Evolutionary conservation across 2,888 invertebrate genomes (phyloP).

Genomic region (Apotomis betuletana): DNA sequence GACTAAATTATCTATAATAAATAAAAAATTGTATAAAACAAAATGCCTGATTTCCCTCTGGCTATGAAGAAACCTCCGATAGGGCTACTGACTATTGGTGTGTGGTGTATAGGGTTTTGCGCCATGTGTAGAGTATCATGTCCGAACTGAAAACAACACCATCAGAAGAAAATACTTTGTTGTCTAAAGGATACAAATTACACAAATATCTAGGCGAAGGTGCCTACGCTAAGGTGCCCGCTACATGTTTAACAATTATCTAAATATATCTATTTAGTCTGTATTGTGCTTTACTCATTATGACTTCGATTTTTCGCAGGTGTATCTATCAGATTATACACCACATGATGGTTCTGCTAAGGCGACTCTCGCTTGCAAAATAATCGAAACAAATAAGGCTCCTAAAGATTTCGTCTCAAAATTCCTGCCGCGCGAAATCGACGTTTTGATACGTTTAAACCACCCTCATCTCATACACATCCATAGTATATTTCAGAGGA

Average conservation of each 20-base stretch:
- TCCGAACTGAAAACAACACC: slow-evolving; percentile 71
- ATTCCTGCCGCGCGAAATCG: slow-evolving; percentile 92
- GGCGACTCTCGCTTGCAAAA: slow-evolving; percentile 86
- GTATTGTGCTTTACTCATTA: slow-evolving; percentile 3
- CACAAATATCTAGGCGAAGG: slow-evolving; percentile 88
- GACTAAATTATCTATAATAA: slow-evolving; percentile 49
- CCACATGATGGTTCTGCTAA: slow-evolving; percentile 62
- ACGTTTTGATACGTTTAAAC: slow-evolving; percentile 88
- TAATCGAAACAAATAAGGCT: slow-evolving; percentile 88
- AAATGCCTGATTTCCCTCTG: slow-evolving; percentile 64
- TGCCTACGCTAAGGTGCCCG: slow-evolving; percentile 89
- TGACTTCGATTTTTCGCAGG: slow-evolving; percentile 53
- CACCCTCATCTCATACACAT: slow-evolving; percentile 92
- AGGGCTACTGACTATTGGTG: slow-evolving; percentile 48
- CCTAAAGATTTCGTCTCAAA: slow-evolving; percentile 90
- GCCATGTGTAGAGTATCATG: slow-evolving; percentile 67
- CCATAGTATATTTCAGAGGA: slow-evolving; percentile 89
- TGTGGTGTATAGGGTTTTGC: slow-evolving; percentile 55
- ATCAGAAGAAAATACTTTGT: slow-evolving; percentile 78
- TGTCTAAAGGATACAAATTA: slow-evolving; percentile 85
- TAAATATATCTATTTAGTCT: too few relatives aligned
- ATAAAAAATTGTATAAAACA: slow-evolving; percentile 53
- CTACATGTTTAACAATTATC: not conserved
- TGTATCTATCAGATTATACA: slow-evolving; percentile 71
- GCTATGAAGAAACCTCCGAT: slow-evolving; percentile 54